Percentiles rank a stretch among this genome's conserved stretches.
These are phyloP conservation scores for Bovichtus variegatus DNA, from an alignment of 2,797 vertebrate species.

Conservation along the genomic window DNA sequence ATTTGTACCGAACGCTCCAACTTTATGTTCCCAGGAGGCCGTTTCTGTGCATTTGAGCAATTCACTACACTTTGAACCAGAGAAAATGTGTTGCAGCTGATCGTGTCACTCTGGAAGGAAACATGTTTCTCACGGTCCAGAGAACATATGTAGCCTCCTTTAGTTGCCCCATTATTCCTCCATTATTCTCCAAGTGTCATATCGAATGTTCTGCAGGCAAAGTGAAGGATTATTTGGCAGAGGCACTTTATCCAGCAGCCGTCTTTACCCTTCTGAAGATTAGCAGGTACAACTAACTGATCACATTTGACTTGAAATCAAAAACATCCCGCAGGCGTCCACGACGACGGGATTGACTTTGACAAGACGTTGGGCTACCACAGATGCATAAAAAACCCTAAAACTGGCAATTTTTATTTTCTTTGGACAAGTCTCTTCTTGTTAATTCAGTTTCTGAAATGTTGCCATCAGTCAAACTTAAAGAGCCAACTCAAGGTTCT, in stretches of 20 bases:
- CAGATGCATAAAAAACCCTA: neutral
- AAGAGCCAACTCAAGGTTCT: neutral
- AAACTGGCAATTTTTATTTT: conserved; percentile 8
- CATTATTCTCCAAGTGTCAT: conserved; percentile 48
- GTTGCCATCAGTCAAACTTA: fast-evolving
- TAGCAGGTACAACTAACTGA: conserved; percentile 21
- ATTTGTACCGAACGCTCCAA: neutral
- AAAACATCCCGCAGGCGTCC: conserved; percentile 8
- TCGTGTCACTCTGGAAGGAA: conserved; percentile 3
- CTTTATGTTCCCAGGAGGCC: neutral
- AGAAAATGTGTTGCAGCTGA: conserved; percentile 48
- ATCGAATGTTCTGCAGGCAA: conserved; percentile 48
- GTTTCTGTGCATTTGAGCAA: conserved; percentile 8
- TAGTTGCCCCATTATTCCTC: conserved; percentile 4
- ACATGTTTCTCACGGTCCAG: conserved; percentile 40
- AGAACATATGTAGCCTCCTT: conserved; percentile 21
- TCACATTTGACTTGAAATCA: conserved; percentile 32
- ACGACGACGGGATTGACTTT: neutral
- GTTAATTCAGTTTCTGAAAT: neutral
- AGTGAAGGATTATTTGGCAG: conserved; percentile 47
- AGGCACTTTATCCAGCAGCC: conserved; percentile 25
- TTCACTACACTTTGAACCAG: conserved; percentile 25
- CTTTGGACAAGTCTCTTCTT: neutral
- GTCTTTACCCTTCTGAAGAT: conserved; percentile 21
- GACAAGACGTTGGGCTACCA: neutral